Conservation (phyloP, 2,113 vertebrate species). For the Psilopsiagon aymara region DNA sequence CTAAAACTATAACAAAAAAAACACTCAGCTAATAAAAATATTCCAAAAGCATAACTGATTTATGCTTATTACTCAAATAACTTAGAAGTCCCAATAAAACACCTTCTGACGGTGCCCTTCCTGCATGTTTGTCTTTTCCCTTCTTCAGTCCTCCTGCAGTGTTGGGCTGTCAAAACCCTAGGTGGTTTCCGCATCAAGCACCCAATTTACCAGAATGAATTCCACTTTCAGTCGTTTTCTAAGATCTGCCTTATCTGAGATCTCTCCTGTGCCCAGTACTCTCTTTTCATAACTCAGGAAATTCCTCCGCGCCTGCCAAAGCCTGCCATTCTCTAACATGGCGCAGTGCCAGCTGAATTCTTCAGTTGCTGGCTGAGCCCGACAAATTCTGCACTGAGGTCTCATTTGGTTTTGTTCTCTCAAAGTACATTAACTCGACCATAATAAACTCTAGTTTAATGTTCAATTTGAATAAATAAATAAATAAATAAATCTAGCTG, state of each 20-base stretch:
- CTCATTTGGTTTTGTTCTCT: not conserved
- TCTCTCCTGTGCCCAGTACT: not conserved
- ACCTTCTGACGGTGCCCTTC: not conserved
- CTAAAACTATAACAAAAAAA: not conserved
- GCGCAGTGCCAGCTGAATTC: not conserved
- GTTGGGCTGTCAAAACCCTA: not conserved
- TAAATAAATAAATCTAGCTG: not conserved
- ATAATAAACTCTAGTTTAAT: not conserved
- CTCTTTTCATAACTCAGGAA: slow-evolving; percentile 54
- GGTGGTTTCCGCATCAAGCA: slow-evolving; percentile 6
- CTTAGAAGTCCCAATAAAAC: not conserved
- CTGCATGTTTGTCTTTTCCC: not conserved
- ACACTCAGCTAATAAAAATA: not conserved
- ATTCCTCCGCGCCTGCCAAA: not conserved
- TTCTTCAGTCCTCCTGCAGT: not conserved
- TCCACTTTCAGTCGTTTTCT: slow-evolving; percentile 16
- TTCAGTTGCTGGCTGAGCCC: not conserved
- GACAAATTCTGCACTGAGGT: not conserved
- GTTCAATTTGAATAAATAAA: not conserved
- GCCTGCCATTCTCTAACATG: not conserved
- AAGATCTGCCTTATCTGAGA: not conserved
- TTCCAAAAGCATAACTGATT: not conserved
- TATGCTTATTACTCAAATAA: not conserved
- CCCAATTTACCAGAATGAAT: slow-evolving; percentile 11
- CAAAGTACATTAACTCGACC: not conserved